These are phyloP conservation scores for Cyprinodon variegatus DNA, from an alignment of 2,113 vertebrate species.

Conservation along the genomic window DNA sequence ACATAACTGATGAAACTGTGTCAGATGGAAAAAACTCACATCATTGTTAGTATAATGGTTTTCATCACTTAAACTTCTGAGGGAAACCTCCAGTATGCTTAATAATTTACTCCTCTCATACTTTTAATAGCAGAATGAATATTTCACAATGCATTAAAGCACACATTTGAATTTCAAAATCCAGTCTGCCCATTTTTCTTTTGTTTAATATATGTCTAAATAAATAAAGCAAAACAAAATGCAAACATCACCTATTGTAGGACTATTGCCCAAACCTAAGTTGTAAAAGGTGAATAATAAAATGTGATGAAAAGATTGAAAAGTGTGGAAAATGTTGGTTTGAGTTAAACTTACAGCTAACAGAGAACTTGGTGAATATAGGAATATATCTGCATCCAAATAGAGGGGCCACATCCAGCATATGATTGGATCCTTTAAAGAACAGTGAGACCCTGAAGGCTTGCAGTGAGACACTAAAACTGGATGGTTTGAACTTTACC, in stretches of 20 bases:
- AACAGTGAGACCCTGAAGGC: too few species aligned
- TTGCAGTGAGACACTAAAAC: too few species aligned
- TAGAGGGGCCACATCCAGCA: too few species aligned
- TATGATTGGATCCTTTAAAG: too few species aligned
- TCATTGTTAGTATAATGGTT: conserved; percentile 20
- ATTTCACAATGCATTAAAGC: not conserved
- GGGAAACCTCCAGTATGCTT: not conserved
- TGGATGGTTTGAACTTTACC: too few species aligned
- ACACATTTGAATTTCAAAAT: not conserved
- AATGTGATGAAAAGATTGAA: not conserved
- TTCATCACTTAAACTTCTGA: not conserved
- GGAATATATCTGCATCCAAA: too few species aligned
- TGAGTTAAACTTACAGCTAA: not conserved
- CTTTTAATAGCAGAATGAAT: too few species aligned
- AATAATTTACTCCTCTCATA: conserved; percentile 9
- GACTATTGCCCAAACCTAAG: not conserved
- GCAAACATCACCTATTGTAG: not conserved
- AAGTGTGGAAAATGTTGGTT: not conserved
- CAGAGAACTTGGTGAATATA: not conserved
- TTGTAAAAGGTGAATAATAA: not conserved
- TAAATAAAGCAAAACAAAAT: not conserved
- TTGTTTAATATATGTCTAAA: not conserved
- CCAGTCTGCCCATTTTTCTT: conserved; percentile 17
- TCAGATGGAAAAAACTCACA: conserved; percentile 12
- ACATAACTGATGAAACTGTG: conserved; percentile 37